Conservation (phyloP, 2,888 invertebrate species). For the Tetragonisca angustula region DNA sequence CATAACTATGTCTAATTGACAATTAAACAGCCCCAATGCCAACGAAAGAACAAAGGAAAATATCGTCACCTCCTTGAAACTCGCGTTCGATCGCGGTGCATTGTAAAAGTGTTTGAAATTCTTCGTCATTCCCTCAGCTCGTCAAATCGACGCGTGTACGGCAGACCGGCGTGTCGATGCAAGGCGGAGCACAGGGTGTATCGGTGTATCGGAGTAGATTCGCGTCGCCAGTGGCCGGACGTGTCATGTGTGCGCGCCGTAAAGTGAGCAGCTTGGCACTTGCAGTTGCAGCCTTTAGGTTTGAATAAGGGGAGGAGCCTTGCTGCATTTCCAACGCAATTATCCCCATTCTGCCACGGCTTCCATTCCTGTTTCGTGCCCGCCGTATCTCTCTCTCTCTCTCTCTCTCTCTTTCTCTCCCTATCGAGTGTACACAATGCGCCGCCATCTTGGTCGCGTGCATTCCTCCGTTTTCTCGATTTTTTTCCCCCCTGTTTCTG, state of each 20-base stretch:
- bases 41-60: no score
- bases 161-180: constrained; percentile 11
- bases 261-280: constrained; percentile 73
- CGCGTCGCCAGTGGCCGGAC: constrained; percentile 57
- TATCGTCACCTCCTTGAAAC: not conserved
- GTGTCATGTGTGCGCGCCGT: constrained; percentile 69
- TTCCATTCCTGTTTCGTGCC: constrained; percentile 67
- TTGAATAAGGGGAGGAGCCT: constrained; percentile 76
- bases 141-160: not conserved
- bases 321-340: constrained; percentile 73
- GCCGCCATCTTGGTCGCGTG: constrained; percentile 73
- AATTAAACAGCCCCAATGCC: not conserved
- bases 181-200: constrained; percentile 56
- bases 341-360: constrained; percentile 74
- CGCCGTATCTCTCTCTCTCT: constrained; percentile 56
- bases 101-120: not conserved
- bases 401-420: constrained; percentile 27
- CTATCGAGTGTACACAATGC: constrained; percentile 55
- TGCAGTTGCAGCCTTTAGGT: constrained; percentile 70
- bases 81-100: not conserved
- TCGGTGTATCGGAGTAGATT: constrained; percentile 34
- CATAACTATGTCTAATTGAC: not conserved
- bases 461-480: constrained; percentile 62
- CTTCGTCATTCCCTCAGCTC: not conserved
- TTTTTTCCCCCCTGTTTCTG: constrained; percentile 43